Evolutionary conservation across 1,140 invertebrate species (phyloP).

Genomic region (Glossosoma conforme): DNA sequence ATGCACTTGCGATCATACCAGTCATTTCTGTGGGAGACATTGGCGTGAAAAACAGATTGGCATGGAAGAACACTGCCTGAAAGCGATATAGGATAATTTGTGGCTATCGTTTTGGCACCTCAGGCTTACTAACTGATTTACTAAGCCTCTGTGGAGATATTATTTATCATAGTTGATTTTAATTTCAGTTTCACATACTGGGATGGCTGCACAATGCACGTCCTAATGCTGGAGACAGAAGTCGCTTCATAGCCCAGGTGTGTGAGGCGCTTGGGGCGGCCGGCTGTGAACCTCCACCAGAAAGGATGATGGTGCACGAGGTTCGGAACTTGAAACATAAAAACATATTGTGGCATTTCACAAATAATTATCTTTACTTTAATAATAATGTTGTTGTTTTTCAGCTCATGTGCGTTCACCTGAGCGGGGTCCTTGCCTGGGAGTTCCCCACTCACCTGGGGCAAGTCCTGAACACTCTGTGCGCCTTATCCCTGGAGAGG

Average conservation of each 20-base stretch:
- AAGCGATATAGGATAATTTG: no score
- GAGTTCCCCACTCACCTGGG: conserved; percentile 24
- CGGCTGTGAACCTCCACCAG: conserved; percentile 11
- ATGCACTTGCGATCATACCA: no score
- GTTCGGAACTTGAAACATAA: conserved; percentile 6
- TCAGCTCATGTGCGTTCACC: conserved; percentile 27
- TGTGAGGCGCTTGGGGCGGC: conserved; percentile 20
- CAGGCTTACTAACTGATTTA: no score
- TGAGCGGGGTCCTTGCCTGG: conserved; percentile 24
- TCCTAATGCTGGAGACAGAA: conserved; percentile 13
- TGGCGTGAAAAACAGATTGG: no score
- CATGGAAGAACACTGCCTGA: no score
- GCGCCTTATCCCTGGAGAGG: conserved; percentile 18
- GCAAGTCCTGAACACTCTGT: conserved; percentile 21
- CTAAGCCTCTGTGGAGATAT: no score
- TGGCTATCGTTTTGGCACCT: no score
- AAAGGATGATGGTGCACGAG: conserved; percentile 23
- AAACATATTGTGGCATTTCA: background rate
- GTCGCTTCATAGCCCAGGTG: conserved; percentile 13
- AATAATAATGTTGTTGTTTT: no score
- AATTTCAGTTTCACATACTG: conserved; percentile 25
- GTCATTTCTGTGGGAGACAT: no score
- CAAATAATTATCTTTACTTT: no score
- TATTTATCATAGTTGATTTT: no score
- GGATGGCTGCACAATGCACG: conserved; percentile 20